Evolutionary conservation across 1,140 invertebrate genomes (phyloP), one percentile per base, ranked within the genome.

Genomic region (Epicauta chinensis): DNA sequence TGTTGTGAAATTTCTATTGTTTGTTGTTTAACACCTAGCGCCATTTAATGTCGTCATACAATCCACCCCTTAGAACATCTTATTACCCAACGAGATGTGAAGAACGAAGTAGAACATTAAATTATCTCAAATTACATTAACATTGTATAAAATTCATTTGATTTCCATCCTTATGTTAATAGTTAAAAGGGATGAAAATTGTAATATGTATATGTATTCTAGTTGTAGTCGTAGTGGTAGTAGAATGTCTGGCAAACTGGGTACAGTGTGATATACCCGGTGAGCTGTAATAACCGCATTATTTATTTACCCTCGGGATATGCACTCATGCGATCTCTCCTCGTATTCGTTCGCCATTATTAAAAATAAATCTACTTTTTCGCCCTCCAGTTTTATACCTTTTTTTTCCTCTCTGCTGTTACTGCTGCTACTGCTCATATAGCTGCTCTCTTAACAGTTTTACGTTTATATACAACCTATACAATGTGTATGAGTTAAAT

Each of bases 271-370:
- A 34, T 34, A 61, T 61, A 63, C 51, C 58, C 64, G 60, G 45
- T 57, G 58, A 60, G 47, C 59, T 60, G 66, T 68, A 64, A 68
- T 66, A 68, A 69, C 63, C 63, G 64, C 63, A 65, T 68, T 67
- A 69, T 67, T 69, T 68, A 69, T 67, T 69, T 67, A 69, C 63
- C 62, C 62, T 31, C 51, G 59, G 60, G 60, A 60, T 59, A 61
- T 63, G 56, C 61, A 56, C 48, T 62, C 63, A 59, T 62, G 65
- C 61, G 59, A 62, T 60, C 49, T 34, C 12, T n/a, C n/a, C n/a
- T 46, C 51, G 44, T 56, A 60, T 66, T 60, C 60, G 61, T 59
- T 58, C 62, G 64, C 67, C 67, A 69, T 69, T 69, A 67, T 67
- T 66, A 68, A 69, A 69, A 65, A 67, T 66, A 66, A 67, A 67